Evolutionary conservation across 2,113 vertebrate genomes (phyloP).

Genomic region (Talpa occidentalis): DNA sequence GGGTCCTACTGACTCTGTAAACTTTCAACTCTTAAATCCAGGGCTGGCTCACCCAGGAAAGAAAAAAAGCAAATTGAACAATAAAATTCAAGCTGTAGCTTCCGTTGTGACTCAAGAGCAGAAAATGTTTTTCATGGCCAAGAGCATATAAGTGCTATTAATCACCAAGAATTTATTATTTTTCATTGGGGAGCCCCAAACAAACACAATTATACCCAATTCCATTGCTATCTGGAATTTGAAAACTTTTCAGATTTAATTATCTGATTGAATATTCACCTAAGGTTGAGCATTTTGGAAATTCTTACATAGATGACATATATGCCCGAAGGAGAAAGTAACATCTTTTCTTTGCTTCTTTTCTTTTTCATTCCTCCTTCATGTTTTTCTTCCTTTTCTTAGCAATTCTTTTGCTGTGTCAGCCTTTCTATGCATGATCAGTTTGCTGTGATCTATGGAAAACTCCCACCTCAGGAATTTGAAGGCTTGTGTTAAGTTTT

Average conservation of each 20-base stretch:
- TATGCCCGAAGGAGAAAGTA: conserved; percentile 69
- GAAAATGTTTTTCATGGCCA: conserved; percentile 86
- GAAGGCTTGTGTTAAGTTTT: conserved; percentile 72
- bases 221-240: conserved; percentile 46
- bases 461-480: conserved; percentile 78
- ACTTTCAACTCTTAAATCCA: conserved; percentile 84
- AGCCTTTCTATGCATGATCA: conserved; percentile 79
- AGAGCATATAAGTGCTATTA: conserved; percentile 82
- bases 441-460: conserved; percentile 76
- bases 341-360: conserved; percentile 24
- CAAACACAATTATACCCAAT: conserved; percentile 74
- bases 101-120: conserved; percentile 85
- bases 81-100: conserved; percentile 84
- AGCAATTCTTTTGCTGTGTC: conserved; percentile 69
- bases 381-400: conserved; percentile 59
- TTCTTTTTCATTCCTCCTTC: not conserved
- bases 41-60: conserved; percentile 84
- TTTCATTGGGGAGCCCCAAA: conserved; percentile 70
- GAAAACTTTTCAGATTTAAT: conserved; percentile 76
- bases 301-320: conserved; percentile 42
- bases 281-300: conserved; percentile 67
- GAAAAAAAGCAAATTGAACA: conserved; percentile 76
- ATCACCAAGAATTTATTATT: conserved; percentile 82
- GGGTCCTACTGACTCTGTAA: conserved; percentile 82
- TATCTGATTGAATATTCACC: conserved; percentile 74